Base-by-base conservation (phyloP, 2,888 invertebrate genomes). In the Aethes cnicana region DNA sequence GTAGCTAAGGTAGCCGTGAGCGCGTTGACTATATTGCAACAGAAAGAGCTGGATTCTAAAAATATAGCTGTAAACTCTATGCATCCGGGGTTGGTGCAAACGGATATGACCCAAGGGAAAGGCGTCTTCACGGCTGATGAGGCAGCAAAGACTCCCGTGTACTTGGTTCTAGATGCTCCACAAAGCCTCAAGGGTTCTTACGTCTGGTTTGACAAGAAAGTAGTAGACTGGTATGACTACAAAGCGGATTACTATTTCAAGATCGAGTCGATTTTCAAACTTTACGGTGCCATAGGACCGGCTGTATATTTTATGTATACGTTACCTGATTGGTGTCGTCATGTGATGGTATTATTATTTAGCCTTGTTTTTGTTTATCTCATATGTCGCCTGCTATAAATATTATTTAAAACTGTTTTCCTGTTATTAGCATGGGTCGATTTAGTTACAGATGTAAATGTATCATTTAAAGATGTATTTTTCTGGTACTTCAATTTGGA, bases 11-110 rank as follows among this genome's bases (percentile, higher is more conserved):
- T 95, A 0, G 94, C 92, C 1, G 81, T 95, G 1, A 92, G 92
- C 49, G 94, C 94, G 0, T 67, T 95, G 42, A 91, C 94, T 0
- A 79, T 91, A 21, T 76, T 95, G 36, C 94, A 95, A 61, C 94
- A 95, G 63, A 80, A 83, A 25, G 77, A 89, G 25, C 84, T 95
- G 8, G 73, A 74, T 6, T 82, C 88, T 0, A 89, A 91, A 47
- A 91, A 93, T 52, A 90, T 95, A 23, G 62, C 61, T 0, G 72
- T 86, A 0, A 95, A 95, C 73, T 84, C 92, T 6, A 91, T 93
- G 65, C 93, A 94, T 72, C 95, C 95, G 4, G 96, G 96, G 0
- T 91, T 93, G 59, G 95, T 96, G 0, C 91, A 91, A 54, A 96
- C 96, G 0, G 95, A 95, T 63, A 94, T 96, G 95, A 92, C 92